These are phyloP conservation scores for Manduca sexta DNA, from an alignment of 1,140 invertebrate genomes.

Conservation along the genomic window DNA sequence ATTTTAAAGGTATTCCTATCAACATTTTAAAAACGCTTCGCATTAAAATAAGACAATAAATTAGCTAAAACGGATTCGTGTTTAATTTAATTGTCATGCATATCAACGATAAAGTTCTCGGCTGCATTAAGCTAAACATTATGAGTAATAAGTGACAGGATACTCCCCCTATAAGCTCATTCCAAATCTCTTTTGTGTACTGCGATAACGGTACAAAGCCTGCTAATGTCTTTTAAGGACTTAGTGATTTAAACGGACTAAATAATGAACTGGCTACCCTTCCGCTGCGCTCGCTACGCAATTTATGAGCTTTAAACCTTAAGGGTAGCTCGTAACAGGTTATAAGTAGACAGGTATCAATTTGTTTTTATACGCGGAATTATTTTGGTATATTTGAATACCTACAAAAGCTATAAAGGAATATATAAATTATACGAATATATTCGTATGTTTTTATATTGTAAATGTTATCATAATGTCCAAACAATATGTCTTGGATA, in stretches of 20 bases:
- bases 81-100: not conserved
- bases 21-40: no score
- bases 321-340: constrained; percentile 8
- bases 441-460: no score
- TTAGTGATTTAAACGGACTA: constrained; percentile 74
- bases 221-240: constrained; percentile 73
- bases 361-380: no score
- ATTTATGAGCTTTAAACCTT: constrained; percentile 58
- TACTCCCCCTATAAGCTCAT: constrained; percentile 40
- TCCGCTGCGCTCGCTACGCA: constrained; percentile 40
- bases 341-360: no score
- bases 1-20: no score
- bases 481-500: no score
- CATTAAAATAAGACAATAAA: no score
- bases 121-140: constrained; percentile 25
- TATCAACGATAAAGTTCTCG: not conserved
- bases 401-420: no score
- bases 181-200: constrained; percentile 69
- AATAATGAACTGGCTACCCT: constrained; percentile 69
- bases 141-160: constrained; percentile 52
- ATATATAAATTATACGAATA: no score
- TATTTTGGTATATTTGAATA: no score
- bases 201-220: constrained; percentile 69
- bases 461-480: no score
- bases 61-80: no score